Evolutionary conservation across 2,888 invertebrate species (phyloP).

Genomic region (Eilema sororculum): DNA sequence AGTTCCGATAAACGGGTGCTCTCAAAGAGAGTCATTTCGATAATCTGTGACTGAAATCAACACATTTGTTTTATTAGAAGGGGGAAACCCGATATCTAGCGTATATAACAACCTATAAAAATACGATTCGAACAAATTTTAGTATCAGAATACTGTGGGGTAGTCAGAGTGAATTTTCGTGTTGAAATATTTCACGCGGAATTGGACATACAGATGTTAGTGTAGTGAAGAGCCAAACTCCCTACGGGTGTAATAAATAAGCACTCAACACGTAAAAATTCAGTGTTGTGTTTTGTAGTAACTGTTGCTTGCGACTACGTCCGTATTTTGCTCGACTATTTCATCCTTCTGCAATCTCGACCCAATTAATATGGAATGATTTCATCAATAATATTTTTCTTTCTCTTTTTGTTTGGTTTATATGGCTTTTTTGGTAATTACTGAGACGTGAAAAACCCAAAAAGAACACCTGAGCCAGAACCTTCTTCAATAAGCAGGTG

Average conservation of each 20-base stretch:
- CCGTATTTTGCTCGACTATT: background rate
- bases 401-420: too few species aligned
- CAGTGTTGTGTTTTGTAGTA: background rate
- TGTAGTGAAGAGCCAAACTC: background rate
- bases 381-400: too few species aligned
- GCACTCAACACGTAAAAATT: conserved; percentile 1
- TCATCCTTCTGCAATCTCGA: too few species aligned
- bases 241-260: background rate
- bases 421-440: too few species aligned
- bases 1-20: background rate
- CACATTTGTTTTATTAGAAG: conserved; percentile 38
- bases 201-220: background rate
- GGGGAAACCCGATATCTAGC: conserved; percentile 32
- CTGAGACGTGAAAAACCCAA: too few species aligned
- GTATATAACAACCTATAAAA: conserved; percentile 44
- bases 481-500: too few species aligned
- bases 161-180: conserved; percentile 34
- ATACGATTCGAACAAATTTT: conserved; percentile 41
- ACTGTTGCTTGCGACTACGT: background rate
- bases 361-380: too few species aligned
- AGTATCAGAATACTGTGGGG: conserved; percentile 39
- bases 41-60: conserved; percentile 8
- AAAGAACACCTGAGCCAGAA: too few species aligned
- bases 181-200: conserved; percentile 18
- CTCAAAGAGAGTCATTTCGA: background rate